Evolutionary conservation across 1,140 invertebrate genomes (phyloP), one percentile per base, ranked within the genome.

Genomic region (Antheraea mylitta): DNA sequence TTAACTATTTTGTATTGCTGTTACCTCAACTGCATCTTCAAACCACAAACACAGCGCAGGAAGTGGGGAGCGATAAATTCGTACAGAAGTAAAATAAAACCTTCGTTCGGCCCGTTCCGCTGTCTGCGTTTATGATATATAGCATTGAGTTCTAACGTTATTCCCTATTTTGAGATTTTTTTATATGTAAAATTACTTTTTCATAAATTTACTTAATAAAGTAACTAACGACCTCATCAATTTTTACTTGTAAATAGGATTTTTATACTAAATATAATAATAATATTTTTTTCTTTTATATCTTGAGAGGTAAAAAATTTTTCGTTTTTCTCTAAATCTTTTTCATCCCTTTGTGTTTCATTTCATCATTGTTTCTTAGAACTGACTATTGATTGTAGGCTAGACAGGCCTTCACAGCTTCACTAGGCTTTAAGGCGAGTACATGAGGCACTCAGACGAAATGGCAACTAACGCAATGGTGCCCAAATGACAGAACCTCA

Each of bases 81-180:
- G 58, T 61, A 58, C 70, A 69, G 72, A 78, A 80, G 74, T 78
- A 76, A 80, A 78, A 78, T 80, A 78, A 78, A 80, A 78, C 78
- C 70, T 78, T 76, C 65, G 70, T 61, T 66, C 68, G 19, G 64
- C 68, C 65, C 74, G 76, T 78, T 77, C 65, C 72, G 70, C 72
- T 76, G 78, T 76, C 72, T 74, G 76, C 77, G 53, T 67, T 80
- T 78, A 78, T 80, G 76, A 80, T 80, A 70, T 78, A 80, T 78
- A 19, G 16, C 45, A 53, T 53, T 53, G 45, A 53, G 45, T 53
- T 53, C 45, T 53, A 53, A 53, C 45, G 16, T 53, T 53, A 53
- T 53, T 53, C 45, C 45, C 45, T 53, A 53, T 53, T 53, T 53
- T 53, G 16, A 53, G 45, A 13, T 16, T 53, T 53, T 53, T 53